phyloP scores from a whole-genome alignment of 2,888 invertebrate species.

The Drosophila ezoana region DNA sequence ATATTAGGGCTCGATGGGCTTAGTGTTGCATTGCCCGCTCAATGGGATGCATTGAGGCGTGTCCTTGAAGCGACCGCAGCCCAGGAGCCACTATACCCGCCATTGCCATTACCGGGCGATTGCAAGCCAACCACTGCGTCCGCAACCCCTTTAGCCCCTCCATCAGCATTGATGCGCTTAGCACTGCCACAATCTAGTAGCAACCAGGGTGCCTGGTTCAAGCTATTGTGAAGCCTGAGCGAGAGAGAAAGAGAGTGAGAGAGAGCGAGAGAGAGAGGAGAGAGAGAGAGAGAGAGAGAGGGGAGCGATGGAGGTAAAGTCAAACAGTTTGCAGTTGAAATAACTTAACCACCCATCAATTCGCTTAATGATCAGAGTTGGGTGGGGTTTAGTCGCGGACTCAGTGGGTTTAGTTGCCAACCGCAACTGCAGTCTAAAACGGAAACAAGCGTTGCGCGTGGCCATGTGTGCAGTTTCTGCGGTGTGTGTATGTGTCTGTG shows the following conservation, averaged over 20 bases:
- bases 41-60: slow-evolving; percentile 26
- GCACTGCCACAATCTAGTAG: slow-evolving; percentile 39
- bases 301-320: slow-evolving; percentile 20
- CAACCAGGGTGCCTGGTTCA: slow-evolving; percentile 10
- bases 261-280: neutral
- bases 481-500: slow-evolving; percentile 2
- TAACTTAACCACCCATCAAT: slow-evolving; percentile 62
- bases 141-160: slow-evolving; percentile 1
- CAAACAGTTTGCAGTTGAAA: slow-evolving; percentile 56
- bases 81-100: slow-evolving; percentile 21
- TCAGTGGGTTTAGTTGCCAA: slow-evolving; percentile 32
- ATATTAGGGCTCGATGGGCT: slow-evolving; percentile 4
- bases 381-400: neutral
- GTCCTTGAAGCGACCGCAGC: slow-evolving; percentile 58
- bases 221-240: slow-evolving; percentile 17
- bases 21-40: slow-evolving; percentile 4
- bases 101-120: slow-evolving; percentile 18
- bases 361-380: slow-evolving; percentile 51
- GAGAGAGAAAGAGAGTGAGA: neutral
- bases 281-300: neutral
- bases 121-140: neutral
- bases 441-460: slow-evolving; percentile 35
- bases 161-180: slow-evolving; percentile 26
- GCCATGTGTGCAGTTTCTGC: slow-evolving; percentile 1
- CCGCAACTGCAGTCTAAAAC: slow-evolving; percentile 40